Evolutionary conservation across 53 echinoderm and acorn worm genomes (phyloP).

Genomic region (Temnopleurus reevesii): DNA sequence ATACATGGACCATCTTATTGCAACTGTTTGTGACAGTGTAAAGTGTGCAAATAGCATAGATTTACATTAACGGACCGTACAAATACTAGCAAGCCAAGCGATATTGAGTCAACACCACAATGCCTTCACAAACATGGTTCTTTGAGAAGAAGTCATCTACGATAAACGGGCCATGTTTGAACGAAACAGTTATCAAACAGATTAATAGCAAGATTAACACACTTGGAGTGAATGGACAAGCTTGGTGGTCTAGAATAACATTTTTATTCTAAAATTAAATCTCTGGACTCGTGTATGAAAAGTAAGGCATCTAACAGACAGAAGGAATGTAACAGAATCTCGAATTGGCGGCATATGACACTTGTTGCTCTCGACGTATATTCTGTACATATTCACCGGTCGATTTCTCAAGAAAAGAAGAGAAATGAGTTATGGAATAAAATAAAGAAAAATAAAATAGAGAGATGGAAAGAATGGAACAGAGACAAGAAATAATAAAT

Average conservation of each 20-base stretch:
- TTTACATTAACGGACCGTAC: conserved; percentile 60
- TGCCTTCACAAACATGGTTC: conserved; percentile 42
- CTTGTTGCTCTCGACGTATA: neutral
- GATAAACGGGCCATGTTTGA: conserved; percentile 48
- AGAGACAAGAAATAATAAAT: no score
- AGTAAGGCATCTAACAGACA: neutral
- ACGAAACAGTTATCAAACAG: conserved; percentile 46
- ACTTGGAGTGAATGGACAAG: conserved; percentile 27
- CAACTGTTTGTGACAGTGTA: conserved; percentile 60
- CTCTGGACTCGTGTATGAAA: neutral
- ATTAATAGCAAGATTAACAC: conserved; percentile 52
- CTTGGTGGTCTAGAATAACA: conserved; percentile 34
- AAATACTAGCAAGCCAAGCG: conserved; percentile 58
- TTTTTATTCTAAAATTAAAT: conserved; percentile 35
- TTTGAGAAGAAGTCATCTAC: conserved; percentile 46
- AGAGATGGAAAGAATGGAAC: neutral
- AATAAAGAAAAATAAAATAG: neutral
- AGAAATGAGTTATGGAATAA: neutral
- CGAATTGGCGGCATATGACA: neutral
- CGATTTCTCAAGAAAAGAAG: neutral
- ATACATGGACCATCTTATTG: conserved; percentile 38
- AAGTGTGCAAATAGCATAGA: conserved; percentile 61
- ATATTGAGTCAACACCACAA: conserved; percentile 59
- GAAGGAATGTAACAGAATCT: neutral
- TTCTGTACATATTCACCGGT: neutral